Evolutionary conservation across 2,888 invertebrate species (phyloP), one percentile per base, ranked within the genome.

Genomic region (Ommatoiulus sabulosus): DNA sequence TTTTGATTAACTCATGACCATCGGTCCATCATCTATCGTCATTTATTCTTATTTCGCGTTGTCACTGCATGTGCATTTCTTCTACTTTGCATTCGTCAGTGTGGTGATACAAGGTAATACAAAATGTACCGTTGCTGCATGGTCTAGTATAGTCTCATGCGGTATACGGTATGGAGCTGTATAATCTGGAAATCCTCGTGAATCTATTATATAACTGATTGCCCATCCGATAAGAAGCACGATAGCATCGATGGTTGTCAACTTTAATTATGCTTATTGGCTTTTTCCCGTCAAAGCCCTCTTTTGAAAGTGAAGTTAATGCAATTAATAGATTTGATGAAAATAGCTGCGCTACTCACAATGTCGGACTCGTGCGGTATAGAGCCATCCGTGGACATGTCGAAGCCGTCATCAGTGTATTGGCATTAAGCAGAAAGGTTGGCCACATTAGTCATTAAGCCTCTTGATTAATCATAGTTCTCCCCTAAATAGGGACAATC

Each of bases 291-390:
- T 63, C 63, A 63, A 63, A 63, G 20, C 57, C 20, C 63, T 20
- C 20, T 63, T 63, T 63, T 17, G 17, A 63, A 63, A 63, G 20
- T 17, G n/a, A 63, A 63, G n/a, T 63, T 63, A 63, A 63, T 63
- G 63, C 63, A 63, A 63, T 63, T 63, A 63, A 63, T n/a, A 63
- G 63, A 63, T 63, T 63, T 63, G 63, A 63, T 63, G 63, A 63
- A 63, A 63, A 63, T 63, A n/a, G 63, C 20, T 63, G n/a, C 20
- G n/a, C 63, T 63, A 5, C 17, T 20, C 20, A 48, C 63, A 20
- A 5, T 63, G 20, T n/a, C 15, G 20, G 63, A 63, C 63, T 63
- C 20, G n/a, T 52, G 15, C 20, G 6, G 20, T 6, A 63, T 63
- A 6, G n/a, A 20, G 63, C 63, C 20, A 63, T 63, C 63, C 20